These are phyloP conservation scores for Chroicocephalus ridibundus DNA, from an alignment of 2,113 vertebrate genomes.

Conservation along the genomic window DNA sequence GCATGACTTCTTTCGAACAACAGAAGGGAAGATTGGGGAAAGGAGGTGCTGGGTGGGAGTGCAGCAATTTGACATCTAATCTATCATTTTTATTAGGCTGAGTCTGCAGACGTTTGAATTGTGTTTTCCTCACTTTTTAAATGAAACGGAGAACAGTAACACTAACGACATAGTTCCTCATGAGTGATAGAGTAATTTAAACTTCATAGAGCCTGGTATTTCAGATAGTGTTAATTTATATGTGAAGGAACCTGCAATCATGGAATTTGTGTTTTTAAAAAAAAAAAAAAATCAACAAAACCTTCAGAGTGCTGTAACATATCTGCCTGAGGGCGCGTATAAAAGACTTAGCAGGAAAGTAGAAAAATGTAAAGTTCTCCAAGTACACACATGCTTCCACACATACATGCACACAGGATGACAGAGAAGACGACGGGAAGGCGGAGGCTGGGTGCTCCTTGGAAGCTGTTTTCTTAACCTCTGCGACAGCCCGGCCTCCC, in stretches of 20 bases:
- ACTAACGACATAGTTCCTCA: neutral
- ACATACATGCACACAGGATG: neutral
- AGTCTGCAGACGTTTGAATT: conserved; percentile 44
- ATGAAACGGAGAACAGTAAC: conserved; percentile 28
- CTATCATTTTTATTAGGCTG: conserved; percentile 57
- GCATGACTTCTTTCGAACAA: neutral
- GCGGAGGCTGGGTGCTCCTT: conserved; percentile 32
- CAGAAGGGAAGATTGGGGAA: neutral
- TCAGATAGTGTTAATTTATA: neutral
- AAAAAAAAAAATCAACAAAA: neutral
- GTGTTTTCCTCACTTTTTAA: conserved; percentile 50
- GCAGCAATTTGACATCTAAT: conserved; percentile 33
- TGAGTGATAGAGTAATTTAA: conserved; percentile 24
- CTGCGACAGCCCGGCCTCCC: neutral
- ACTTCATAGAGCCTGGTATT: neutral
- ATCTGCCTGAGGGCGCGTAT: neutral
- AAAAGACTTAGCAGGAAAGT: neutral
- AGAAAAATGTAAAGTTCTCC: neutral
- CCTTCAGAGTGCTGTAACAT: neutral
- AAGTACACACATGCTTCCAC: neutral
- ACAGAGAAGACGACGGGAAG: neutral
- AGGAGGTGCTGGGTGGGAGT: conserved; percentile 24
- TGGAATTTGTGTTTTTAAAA: neutral
- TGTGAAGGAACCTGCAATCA: neutral
- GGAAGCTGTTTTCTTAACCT: conserved; percentile 71